Conservation (phyloP, 2,888 invertebrate species). For the Rosalia funebris region DNA sequence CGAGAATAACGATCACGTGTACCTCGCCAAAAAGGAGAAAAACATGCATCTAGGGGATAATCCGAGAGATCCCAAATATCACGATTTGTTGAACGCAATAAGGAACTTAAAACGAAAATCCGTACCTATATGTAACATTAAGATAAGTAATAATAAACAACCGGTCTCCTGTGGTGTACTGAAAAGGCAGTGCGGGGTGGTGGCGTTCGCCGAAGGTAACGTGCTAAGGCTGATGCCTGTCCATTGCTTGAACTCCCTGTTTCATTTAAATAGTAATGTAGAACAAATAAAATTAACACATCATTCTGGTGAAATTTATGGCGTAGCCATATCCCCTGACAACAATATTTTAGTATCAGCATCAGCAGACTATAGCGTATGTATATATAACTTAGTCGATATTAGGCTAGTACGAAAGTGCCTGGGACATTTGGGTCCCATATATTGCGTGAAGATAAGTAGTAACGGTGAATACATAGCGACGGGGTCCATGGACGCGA, state of each 20-base stretch:
- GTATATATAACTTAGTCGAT: conserved; percentile 55
- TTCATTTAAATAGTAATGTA: conserved; percentile 39
- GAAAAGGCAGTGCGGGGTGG: conserved; percentile 52
- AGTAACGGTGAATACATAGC: conserved; percentile 76
- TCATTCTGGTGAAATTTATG: conserved; percentile 56
- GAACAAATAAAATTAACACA: conserved; percentile 51
- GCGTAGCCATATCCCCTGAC: conserved; percentile 52
- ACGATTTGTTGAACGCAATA: conserved; percentile 51
- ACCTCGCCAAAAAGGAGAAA: conserved; percentile 25
- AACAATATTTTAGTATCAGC: conserved; percentile 54
- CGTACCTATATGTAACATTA: conserved; percentile 50
- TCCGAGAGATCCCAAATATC: conserved; percentile 40
- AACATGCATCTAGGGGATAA: conserved; percentile 28
- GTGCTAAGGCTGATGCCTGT: conserved; percentile 53
- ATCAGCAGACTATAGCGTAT: conserved; percentile 57
- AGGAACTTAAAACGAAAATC: conserved; percentile 50
- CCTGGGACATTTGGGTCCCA: conserved; percentile 87
- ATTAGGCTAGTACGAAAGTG: conserved; percentile 53
- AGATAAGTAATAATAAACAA: conserved; percentile 54
- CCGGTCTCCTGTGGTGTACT: conserved; percentile 56
- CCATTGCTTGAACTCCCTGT: conserved; percentile 46
- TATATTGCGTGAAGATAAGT: conserved; percentile 87
- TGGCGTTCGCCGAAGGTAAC: conserved; percentile 56
- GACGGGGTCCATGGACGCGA: conserved; percentile 83
- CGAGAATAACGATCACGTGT: conserved; percentile 23